Conservation (phyloP, 2,797 vertebrate species). For the Typhlichthys subterraneus region DNA sequence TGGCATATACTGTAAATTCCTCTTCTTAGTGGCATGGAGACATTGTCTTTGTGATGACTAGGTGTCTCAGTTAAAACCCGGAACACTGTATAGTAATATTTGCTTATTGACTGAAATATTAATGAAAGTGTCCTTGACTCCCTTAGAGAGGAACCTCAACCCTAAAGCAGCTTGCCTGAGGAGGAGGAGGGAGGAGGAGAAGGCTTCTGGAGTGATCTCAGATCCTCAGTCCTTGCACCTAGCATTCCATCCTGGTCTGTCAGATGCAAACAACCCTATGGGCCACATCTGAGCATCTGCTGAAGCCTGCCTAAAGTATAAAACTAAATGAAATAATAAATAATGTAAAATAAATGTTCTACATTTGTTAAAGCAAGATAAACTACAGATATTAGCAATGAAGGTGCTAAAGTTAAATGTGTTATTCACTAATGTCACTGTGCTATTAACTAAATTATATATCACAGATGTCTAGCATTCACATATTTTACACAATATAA, state of each 20-base stretch:
- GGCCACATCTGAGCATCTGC: slow-evolving; percentile 88
- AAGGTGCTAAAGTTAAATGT: neutral
- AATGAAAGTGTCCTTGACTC: slow-evolving; percentile 11
- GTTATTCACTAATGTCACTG: too few species aligned
- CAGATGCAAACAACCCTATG: slow-evolving; percentile 85
- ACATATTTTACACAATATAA: too few species aligned
- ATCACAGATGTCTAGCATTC: too few species aligned
- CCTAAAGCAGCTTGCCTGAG: slow-evolving; percentile 97
- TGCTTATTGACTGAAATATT: too few species aligned
- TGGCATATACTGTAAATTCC: too few species aligned
- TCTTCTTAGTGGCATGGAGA: too few species aligned
- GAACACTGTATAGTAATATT: too few species aligned
- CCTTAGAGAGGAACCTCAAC: slow-evolving; percentile 94
- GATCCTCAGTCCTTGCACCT: slow-evolving; percentile 88
- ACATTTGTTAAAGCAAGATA: neutral
- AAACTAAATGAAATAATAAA: neutral
- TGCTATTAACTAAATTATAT: too few species aligned
- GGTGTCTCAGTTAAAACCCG: too few species aligned
- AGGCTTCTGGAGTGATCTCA: slow-evolving; percentile 87
- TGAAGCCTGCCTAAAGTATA: slow-evolving; percentile 12
- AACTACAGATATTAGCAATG: neutral
- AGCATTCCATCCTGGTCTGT: slow-evolving; percentile 85
- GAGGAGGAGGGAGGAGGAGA: slow-evolving; percentile 95
- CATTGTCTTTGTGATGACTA: too few species aligned
- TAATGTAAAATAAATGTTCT: neutral